Evolutionary conservation across 2,113 vertebrate genomes (phyloP), one percentile per base, ranked within the genome.

Genomic region (Heterotis niloticus): DNA sequence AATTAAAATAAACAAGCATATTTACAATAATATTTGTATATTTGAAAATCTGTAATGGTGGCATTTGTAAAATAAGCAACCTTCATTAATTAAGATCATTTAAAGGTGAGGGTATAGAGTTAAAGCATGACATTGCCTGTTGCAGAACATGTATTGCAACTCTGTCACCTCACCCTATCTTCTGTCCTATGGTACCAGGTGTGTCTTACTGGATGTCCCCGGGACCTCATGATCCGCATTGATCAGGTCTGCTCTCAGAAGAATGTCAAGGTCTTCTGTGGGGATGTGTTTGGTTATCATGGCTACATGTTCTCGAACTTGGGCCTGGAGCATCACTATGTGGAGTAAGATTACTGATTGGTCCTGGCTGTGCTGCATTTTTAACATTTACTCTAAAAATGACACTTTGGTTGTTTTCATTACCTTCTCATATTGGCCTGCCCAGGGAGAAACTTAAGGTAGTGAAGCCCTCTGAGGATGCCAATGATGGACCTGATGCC

Each of bases 231-330:
- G 88, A 84, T 98, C 75, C 93, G 89, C 4, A 84, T 98, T 0
- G 91, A 98, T 86, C 94, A 96, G 80, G 91, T 98, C 83, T 98
- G 97, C 79, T 90, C 94, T 78, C 85, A 93, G 59, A 90, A 87
- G 64, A 90, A 91, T 78, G 80, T 98, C 84, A 97, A 97, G 76
- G 95, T 99, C 80, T 99, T 99, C 82, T 92, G 93, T 0, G 96
- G 97, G 0, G 94, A 98, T 12, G 93, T 98, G 12, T 94, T 94
- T 0, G 97, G 97, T 82, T 99, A 97, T 90, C 95, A 96, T 0
- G 97, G 97, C 68, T 98, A 94, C 86, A 96, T 94, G 90, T 99
- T 98, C 83, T 93, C 94, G 1, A 91, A 98, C 88, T 92, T 99
- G 0, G 96, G 96, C 71, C 86, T 86, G 1, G 92, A 95, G 28